Base-by-base conservation (phyloP, 2,797 vertebrate genomes). In the Fundulus diaphanus region DNA sequence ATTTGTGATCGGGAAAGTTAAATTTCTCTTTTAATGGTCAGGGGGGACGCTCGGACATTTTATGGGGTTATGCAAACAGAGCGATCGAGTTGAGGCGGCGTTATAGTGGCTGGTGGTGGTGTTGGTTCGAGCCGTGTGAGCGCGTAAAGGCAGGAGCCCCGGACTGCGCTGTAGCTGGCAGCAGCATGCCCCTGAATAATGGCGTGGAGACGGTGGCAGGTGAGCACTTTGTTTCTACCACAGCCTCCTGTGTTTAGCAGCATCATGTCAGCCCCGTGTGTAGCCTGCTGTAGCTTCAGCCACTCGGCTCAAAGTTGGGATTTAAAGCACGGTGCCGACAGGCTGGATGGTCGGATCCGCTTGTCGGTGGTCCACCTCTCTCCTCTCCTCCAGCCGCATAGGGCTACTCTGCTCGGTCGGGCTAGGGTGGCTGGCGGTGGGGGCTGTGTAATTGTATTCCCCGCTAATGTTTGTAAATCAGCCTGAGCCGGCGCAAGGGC, bases 391-490 rank as follows among this genome's bases (percentile, higher is more conserved):
- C 73, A 93, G 92, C 93, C 92, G 95, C 93, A 89, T 90, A 94
- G 79, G 93, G 18, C 27, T 63, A 20, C 59, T 48, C 91, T 93
- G 92, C 91, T 93, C 87, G 93, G 92, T 89, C 90, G 84, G 84
- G 79, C 83, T 84, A 82, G 87, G 85, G 79, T 61, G 79, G 85
- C 63, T 65, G 59, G 48, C 59, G 86, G 86, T 86, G 86, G 87
- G 83, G 88, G 87, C 91, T 93, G 93, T 95, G 96, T 96, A 96
- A 96, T 96, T 95, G 94, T 96, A 96, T 96, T 97, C 95, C 94
- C 94, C 95, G 96, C 95, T 96, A 96, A 96, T 96, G 96, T 97
- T 96, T 96, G 95, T 96, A 96, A 96, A 96, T 95, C 96, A 96
- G 96, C 92, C 93, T 90, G 89, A 90, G 95, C 96, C 95, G 93